Evolutionary conservation across 2,888 invertebrate species (phyloP).

Genomic region (Dione juno): DNA sequence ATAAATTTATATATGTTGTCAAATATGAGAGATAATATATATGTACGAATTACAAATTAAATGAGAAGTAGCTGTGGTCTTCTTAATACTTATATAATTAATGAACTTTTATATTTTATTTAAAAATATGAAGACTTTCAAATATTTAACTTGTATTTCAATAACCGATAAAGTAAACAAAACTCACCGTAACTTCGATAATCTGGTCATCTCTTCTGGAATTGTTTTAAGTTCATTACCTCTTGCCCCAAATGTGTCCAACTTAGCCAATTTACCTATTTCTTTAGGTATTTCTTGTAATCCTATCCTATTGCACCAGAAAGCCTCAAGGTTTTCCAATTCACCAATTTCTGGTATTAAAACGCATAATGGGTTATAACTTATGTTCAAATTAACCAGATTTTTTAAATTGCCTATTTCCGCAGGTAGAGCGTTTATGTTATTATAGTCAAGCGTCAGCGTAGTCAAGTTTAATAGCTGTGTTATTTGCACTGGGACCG

Average conservation of each 20-base stretch:
- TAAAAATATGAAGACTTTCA: no score
- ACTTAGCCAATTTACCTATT: constrained; percentile 82
- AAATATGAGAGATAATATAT: no score
- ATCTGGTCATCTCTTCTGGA: constrained; percentile 83
- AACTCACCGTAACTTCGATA: constrained; percentile 80
- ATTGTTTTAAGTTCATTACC: constrained; percentile 84
- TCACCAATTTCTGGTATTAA: constrained; percentile 85
- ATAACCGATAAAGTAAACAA: not conserved
- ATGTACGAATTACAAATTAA: no score
- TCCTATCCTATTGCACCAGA: constrained; percentile 87
- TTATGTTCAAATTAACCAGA: constrained; percentile 85
- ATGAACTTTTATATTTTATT: no score
- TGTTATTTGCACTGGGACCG: constrained; percentile 76
- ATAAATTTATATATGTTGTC: no score
- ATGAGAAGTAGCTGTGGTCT: no score
- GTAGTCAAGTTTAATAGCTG: constrained; percentile 83
- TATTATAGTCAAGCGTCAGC: constrained; percentile 86
- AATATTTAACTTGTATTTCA: not conserved
- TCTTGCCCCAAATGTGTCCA: constrained; percentile 87
- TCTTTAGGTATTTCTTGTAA: constrained; percentile 84
- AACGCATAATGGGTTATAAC: constrained; percentile 85
- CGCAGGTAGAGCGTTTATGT: constrained; percentile 83
- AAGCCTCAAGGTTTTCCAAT: constrained; percentile 84
- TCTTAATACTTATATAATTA: no score
- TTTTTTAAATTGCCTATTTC: constrained; percentile 84